phyloP scores from a whole-genome alignment of 2,113 vertebrate genomes.

The Oriolus oriolus region DNA sequence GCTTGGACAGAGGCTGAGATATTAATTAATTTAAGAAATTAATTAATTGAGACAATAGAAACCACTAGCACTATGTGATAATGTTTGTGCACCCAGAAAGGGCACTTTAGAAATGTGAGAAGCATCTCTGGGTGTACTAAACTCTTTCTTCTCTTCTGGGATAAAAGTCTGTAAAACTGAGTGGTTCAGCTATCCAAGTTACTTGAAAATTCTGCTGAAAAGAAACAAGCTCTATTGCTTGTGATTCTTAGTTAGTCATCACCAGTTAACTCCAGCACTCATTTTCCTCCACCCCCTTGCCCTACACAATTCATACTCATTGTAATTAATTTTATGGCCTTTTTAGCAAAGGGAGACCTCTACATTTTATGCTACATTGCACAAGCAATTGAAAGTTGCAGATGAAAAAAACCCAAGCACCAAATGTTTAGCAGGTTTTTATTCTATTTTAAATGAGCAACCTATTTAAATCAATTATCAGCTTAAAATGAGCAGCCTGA shows the following conservation, averaged over 20 bases:
- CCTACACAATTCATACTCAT: slow-evolving; percentile 71
- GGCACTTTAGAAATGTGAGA: background rate
- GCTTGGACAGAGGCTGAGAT: background rate
- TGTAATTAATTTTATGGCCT: slow-evolving; percentile 84
- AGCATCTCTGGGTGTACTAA: background rate
- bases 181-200: background rate
- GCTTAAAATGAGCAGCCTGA: slow-evolving; percentile 81
- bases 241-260: slow-evolving; percentile 59
- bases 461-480: slow-evolving; percentile 87
- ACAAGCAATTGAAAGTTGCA: slow-evolving; percentile 87
- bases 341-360: slow-evolving; percentile 78
- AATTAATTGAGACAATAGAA: background rate
- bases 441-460: slow-evolving; percentile 83
- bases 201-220: background rate
- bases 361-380: slow-evolving; percentile 86
- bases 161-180: background rate
- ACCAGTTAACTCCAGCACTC: slow-evolving; percentile 59
- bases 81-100: background rate
- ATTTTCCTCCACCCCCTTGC: slow-evolving; percentile 45
- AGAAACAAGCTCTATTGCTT: slow-evolving; percentile 15
- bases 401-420: slow-evolving; percentile 79
- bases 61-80: background rate
- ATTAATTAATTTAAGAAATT: background rate
- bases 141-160: background rate
- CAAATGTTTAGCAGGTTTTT: slow-evolving; percentile 86